Conservation (phyloP, 2,888 invertebrate species). For the Pasiphila rectangulata region DNA sequence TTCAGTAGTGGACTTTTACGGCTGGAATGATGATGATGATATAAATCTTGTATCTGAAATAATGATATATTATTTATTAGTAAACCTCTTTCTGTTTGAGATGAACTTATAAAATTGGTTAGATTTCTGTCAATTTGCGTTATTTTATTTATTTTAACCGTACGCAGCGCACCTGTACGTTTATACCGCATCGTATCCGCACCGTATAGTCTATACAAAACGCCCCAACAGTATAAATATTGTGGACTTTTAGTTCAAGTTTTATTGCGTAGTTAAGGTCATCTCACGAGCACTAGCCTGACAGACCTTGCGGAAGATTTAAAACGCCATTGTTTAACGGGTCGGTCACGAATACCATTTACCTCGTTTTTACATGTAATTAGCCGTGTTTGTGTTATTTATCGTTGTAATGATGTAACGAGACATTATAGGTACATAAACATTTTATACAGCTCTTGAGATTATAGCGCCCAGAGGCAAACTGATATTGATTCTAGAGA, state of each 20-base stretch:
- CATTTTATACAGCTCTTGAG: too few relatives aligned
- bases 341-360: slow-evolving; percentile 17
- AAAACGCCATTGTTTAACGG: slow-evolving; percentile 20
- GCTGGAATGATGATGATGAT: too few relatives aligned
- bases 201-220: slow-evolving; percentile 6
- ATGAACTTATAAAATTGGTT: too few relatives aligned
- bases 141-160: too few relatives aligned
- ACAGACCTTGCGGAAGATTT: slow-evolving; percentile 18
- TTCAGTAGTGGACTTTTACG: too few relatives aligned
- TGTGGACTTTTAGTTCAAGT: slow-evolving; percentile 20
- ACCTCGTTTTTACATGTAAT: slow-evolving; percentile 12
- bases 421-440: neutral
- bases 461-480: too few relatives aligned
- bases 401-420: neutral
- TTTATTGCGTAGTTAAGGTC: slow-evolving; percentile 20
- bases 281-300: slow-evolving; percentile 12
- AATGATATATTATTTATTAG: too few relatives aligned
- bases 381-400: slow-evolving; percentile 4
- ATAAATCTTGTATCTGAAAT: too few relatives aligned
- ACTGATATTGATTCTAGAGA: too few relatives aligned
- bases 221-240: slow-evolving; percentile 18
- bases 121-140: too few relatives aligned
- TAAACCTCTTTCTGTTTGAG: too few relatives aligned
- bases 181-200: neutral
- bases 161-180: too few relatives aligned